Evolutionary conservation across 2,113 vertebrate genomes (phyloP).

Genomic region (Eulemur rufifrons): DNA sequence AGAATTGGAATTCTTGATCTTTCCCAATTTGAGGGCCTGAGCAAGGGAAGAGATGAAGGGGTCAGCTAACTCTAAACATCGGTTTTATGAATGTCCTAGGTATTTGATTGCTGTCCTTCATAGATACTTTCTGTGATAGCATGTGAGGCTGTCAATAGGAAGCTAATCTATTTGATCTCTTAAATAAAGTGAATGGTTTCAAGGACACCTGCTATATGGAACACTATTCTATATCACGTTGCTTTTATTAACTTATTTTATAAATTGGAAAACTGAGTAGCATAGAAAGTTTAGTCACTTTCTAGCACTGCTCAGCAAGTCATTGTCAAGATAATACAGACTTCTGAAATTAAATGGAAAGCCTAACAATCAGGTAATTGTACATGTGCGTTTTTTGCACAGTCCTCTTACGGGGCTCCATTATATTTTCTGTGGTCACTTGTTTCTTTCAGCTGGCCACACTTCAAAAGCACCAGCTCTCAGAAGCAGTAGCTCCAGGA

Average conservation of each 20-base stretch:
- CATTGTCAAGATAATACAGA: conserved; percentile 55
- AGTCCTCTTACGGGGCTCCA: conserved; percentile 35
- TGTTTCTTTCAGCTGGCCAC: conserved; percentile 40
- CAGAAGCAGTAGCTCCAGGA: conserved; percentile 39
- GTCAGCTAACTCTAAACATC: background rate
- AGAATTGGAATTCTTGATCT: background rate
- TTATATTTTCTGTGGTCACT: conserved; percentile 59
- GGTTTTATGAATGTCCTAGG: conserved; percentile 32
- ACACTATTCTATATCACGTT: conserved; percentile 61
- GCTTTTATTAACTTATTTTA: conserved; percentile 74
- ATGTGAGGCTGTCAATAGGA: conserved; percentile 61
- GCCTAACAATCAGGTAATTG: conserved; percentile 63
- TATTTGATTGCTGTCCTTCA: conserved; percentile 49
- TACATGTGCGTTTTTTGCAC: background rate
- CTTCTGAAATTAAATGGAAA: conserved; percentile 33
- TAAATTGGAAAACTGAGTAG: conserved; percentile 64
- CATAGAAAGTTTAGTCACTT: conserved; percentile 63
- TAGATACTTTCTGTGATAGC: conserved; percentile 37
- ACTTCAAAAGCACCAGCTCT: conserved; percentile 61
- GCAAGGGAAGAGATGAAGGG: background rate
- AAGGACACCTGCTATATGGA: conserved; percentile 63
- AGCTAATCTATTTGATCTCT: conserved; percentile 76
- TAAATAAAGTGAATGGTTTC: conserved; percentile 70
- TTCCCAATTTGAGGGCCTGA: background rate
- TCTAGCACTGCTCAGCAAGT: conserved; percentile 61